Conservation (phyloP, 1,140 invertebrate species). For the Choristoneura fumiferana region DNA sequence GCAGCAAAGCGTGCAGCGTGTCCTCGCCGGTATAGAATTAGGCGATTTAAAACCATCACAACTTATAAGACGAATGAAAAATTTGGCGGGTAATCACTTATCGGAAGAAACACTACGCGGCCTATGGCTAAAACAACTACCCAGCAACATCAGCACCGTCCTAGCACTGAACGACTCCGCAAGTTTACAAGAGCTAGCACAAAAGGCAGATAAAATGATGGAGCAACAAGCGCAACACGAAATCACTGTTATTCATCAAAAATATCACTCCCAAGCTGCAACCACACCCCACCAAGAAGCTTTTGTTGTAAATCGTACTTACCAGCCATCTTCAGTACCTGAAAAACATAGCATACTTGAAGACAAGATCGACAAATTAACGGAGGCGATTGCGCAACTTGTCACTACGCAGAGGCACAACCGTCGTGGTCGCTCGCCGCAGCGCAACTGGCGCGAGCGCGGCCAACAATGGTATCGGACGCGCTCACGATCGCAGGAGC, state of each 20-base stretch:
- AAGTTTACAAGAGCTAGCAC: neutral
- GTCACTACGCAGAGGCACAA: neutral
- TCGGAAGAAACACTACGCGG: neutral
- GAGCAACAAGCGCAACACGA: neutral
- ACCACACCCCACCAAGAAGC: no score
- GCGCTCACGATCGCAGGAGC: neutral
- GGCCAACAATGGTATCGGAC: neutral
- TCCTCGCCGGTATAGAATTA: neutral
- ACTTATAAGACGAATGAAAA: neutral
- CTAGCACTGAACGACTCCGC: neutral
- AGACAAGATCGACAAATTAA: neutral
- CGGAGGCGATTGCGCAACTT: neutral
- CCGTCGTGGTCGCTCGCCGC: neutral
- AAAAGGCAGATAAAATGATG: neutral
- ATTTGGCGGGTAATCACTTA: neutral
- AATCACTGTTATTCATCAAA: neutral
- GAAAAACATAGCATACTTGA: neutral
- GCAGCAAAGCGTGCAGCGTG: neutral
- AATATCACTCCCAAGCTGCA: neutral
- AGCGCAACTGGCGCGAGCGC: neutral
- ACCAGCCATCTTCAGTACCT: neutral
- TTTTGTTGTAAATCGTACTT: neutral
- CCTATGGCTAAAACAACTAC: neutral
- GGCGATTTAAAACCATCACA: slow-evolving; percentile 4
- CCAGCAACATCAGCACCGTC: neutral